Conservation (phyloP, 1,140 invertebrate species). For the Drosophila sp. region DNA sequence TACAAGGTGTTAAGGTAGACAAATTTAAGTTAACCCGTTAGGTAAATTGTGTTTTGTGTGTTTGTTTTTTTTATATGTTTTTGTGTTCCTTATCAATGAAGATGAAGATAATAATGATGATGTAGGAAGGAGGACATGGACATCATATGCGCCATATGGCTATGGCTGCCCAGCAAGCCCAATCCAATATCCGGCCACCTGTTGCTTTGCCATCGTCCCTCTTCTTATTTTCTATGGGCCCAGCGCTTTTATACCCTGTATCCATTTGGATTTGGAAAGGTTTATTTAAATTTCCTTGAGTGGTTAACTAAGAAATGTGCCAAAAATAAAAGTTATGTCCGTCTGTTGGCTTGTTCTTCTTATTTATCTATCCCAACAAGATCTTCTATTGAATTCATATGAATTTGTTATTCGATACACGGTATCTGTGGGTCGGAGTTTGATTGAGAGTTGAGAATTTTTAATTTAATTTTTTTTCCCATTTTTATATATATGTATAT, state of each 20-base stretch:
- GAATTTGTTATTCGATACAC: no score
- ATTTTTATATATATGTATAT: slow-evolving; percentile 10
- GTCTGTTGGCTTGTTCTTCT: no score
- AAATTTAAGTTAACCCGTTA: slow-evolving; percentile 43
- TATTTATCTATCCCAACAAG: no score
- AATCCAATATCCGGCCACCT: slow-evolving; percentile 52
- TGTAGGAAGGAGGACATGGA: background rate
- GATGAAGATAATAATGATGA: slow-evolving; percentile 8
- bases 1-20: slow-evolving; percentile 62
- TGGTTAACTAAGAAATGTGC: no score
- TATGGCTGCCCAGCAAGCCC: slow-evolving; percentile 18
- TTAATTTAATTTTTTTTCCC: slow-evolving; percentile 70
- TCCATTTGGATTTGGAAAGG: background rate
- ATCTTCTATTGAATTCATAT: no score
- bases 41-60: slow-evolving; percentile 28
- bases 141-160: slow-evolving; percentile 44
- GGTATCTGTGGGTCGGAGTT: no score
- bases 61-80: no score
- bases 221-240: slow-evolving; percentile 69
- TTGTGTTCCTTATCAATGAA: slow-evolving; percentile 44
- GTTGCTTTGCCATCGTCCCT: slow-evolving; percentile 43
- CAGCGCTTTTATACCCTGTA: slow-evolving; percentile 23
- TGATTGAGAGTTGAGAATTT: slow-evolving; percentile 20
- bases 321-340: no score
- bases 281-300: no score